These are phyloP conservation scores for Pelagia noctiluca DNA, from an alignment of 30 jellyfish, hydroid and myxozoan species.

Conservation along the genomic window DNA sequence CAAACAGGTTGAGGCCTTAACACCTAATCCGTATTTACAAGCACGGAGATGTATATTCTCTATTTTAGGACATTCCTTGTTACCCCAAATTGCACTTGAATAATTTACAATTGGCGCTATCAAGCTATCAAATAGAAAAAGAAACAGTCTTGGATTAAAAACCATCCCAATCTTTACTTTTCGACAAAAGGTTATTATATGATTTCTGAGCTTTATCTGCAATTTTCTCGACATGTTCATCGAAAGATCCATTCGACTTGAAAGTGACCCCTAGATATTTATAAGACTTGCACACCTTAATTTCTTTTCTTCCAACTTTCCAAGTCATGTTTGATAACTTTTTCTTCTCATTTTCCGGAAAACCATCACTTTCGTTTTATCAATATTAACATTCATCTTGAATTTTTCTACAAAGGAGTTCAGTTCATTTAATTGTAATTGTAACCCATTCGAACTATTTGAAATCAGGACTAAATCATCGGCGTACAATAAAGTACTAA, in stretches of 20 bases:
- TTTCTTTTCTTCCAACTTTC: neutral
- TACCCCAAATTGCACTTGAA: constrained; percentile 3
- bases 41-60: constrained; percentile 6
- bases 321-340: neutral
- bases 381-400: constrained; percentile 15
- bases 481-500: constrained; percentile 14
- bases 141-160: constrained; percentile 27
- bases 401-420: neutral
- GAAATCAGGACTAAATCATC: constrained; percentile 21
- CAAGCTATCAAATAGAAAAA: constrained; percentile 11
- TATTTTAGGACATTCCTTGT: neutral
- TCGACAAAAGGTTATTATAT: constrained; percentile 6
- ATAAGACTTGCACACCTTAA: constrained; percentile 4
- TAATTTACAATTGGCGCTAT: constrained; percentile 11
- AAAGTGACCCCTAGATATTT: constrained; percentile 26
- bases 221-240: constrained; percentile 18
- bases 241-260: constrained; percentile 13
- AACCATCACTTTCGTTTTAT: neutral
- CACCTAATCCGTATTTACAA: constrained; percentile 13
- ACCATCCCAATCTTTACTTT: constrained; percentile 35
- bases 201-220: constrained; percentile 15
- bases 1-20: neutral
- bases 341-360: neutral
- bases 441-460: constrained; percentile 2
- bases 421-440: constrained; percentile 25